phyloP scores from a whole-genome alignment of 1,140 invertebrate species.

The Reticulitermes speratus region DNA sequence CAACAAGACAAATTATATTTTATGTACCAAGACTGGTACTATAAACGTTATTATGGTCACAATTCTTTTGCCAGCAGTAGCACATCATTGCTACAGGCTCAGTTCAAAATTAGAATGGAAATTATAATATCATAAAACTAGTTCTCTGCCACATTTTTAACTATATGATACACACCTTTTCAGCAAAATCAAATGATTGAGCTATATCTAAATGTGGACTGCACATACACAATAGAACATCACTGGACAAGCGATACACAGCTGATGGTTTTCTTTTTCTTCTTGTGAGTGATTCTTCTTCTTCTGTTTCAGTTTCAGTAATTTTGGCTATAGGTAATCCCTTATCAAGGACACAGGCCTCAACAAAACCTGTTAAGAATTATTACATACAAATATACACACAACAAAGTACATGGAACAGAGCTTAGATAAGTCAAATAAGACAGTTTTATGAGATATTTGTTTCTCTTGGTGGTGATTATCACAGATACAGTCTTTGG shows the following conservation, averaged over 20 bases:
- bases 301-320: not conserved
- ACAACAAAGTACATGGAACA: not conserved
- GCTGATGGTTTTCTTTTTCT: not conserved
- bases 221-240: slow-evolving; percentile 14
- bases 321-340: slow-evolving; percentile 11
- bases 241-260: not conserved
- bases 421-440: too few species aligned
- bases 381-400: not conserved
- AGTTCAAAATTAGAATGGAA: too few species aligned
- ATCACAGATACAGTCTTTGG: too few species aligned
- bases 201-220: slow-evolving; percentile 13
- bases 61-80: too few species aligned
- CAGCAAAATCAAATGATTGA: slow-evolving; percentile 13
- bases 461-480: too few species aligned
- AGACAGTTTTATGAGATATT: too few species aligned
- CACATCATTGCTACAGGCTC: too few species aligned
- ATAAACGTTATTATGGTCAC: too few species aligned
- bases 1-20: too few species aligned
- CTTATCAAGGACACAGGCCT: not conserved
- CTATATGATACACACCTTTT: not conserved
- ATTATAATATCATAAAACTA: not conserved
- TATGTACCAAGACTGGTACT: too few species aligned
- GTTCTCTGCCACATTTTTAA: not conserved
- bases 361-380: slow-evolving; percentile 9
- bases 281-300: not conserved